Conservation (phyloP, 2,113 vertebrate genomes). For the Crypturellus undulatus region DNA sequence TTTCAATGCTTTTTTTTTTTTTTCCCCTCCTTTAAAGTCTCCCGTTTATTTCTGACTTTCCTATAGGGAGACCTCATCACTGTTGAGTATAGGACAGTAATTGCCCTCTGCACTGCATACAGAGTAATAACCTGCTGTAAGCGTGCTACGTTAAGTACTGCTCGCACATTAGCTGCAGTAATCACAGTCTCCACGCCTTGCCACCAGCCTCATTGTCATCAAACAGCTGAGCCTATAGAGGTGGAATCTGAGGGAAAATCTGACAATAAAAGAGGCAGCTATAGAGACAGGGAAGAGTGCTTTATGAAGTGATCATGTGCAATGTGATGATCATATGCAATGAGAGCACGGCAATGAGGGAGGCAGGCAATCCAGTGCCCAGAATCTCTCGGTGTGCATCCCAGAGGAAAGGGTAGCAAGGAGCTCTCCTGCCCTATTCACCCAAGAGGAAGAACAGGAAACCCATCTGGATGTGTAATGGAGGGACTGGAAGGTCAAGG, state of each 20-base stretch:
- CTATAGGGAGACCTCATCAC: constrained; percentile 4
- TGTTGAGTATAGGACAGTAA: neutral
- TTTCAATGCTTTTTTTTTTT: constrained; percentile 15
- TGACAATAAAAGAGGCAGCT: neutral
- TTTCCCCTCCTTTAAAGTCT: neutral
- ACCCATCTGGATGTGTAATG: neutral
- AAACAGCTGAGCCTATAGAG: neutral
- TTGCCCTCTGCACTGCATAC: neutral
- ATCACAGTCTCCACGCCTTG: neutral
- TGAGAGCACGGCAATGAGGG: neutral
- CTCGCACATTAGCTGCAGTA: neutral
- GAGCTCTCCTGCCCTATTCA: neutral
- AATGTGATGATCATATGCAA: too few relatives aligned
- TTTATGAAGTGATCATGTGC: neutral
- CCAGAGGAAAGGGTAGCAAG: neutral
- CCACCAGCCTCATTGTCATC: neutral
- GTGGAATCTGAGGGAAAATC: neutral
- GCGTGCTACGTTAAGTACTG: neutral
- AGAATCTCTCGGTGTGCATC: neutral
- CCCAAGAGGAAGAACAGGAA: neutral
- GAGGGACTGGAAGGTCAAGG: neutral
- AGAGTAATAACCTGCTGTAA: neutral
- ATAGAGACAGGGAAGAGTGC: neutral
- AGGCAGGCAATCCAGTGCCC: neutral
- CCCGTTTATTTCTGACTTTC: constrained; percentile 17